Evolutionary conservation across 1,140 invertebrate genomes (phyloP).

Genomic region (Lordiphosa mommai): DNA sequence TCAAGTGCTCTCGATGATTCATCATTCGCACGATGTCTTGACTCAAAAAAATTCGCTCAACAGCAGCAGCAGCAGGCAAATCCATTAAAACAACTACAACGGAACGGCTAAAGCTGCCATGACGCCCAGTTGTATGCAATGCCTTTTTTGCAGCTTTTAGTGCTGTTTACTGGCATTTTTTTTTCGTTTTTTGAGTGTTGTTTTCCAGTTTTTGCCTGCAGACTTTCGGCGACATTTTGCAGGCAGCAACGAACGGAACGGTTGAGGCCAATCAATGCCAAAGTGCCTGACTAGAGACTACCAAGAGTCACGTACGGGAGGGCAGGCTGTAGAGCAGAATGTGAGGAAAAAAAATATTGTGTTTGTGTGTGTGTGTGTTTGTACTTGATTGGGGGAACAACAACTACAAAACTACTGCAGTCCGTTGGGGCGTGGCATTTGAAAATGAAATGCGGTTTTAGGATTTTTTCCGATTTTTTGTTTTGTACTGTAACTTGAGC

Average conservation of each 20-base stretch:
- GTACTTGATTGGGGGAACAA: not conserved
- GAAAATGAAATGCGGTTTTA: constrained; percentile 20
- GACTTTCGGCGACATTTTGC: constrained; percentile 27
- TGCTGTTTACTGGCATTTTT: constrained; percentile 21
- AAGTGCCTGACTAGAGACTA: constrained; percentile 18
- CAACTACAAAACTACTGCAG: not conserved
- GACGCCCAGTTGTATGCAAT: constrained; percentile 27
- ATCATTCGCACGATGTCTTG: constrained; percentile 4
- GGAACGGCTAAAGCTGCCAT: constrained; percentile 5
- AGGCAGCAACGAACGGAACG: not conserved
- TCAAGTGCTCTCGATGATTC: constrained; percentile 31
- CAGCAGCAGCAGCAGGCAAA: constrained; percentile 17
- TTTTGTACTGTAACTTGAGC: not conserved
- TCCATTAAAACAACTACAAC: constrained; percentile 17
- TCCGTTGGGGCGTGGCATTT: constrained; percentile 25
- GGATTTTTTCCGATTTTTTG: not conserved
- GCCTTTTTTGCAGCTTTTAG: constrained; percentile 31
- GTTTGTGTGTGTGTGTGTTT: not conserved
- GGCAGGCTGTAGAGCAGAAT: not conserved
- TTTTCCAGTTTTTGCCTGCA: constrained; percentile 7
- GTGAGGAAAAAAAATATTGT: constrained; percentile 1
- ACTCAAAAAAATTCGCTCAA: constrained; percentile 22
- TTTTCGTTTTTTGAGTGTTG: constrained; percentile 3
- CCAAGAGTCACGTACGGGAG: constrained; percentile 4
- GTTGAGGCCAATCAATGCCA: constrained; percentile 37